Percentiles rank a stretch among this genome's conserved stretches.
Evolutionary conservation across 2,113 vertebrate species (phyloP).

Genomic region (Aegithalos caudatus): DNA sequence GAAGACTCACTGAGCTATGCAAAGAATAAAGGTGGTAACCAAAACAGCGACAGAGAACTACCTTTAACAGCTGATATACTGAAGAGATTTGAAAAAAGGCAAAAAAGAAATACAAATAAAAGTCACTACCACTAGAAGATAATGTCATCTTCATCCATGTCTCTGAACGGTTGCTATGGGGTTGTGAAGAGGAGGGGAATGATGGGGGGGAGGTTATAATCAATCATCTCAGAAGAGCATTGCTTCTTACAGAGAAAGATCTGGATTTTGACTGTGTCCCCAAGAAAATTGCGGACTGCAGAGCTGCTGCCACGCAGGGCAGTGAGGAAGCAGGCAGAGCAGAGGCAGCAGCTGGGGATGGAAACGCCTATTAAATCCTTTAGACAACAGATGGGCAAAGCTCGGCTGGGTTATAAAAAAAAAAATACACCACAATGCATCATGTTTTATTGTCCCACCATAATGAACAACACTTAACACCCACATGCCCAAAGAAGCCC

Average conservation of each 20-base stretch:
- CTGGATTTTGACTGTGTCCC: conserved; percentile 74
- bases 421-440: conserved; percentile 66
- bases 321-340: conserved; percentile 72
- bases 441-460: conserved; percentile 70
- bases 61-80: conserved; percentile 3
- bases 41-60: conserved; percentile 28
- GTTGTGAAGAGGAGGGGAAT: conserved; percentile 51
- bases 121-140: conserved; percentile 63
- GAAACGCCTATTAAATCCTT: conserved; percentile 80
- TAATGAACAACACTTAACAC: conserved; percentile 68
- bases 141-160: conserved; percentile 51
- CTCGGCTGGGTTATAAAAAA: conserved; percentile 47
- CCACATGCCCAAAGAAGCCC: conserved; percentile 51
- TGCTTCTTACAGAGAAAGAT: conserved; percentile 73
- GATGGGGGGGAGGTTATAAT: conserved; percentile 44
- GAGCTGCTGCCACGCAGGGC: conserved; percentile 70
- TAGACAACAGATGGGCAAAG: conserved; percentile 83
- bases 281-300: conserved; percentile 74
- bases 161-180: conserved; percentile 70
- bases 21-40: conserved; percentile 42
- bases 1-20: neutral
- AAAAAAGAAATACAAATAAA: conserved; percentile 38
- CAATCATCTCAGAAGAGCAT: conserved; percentile 68
- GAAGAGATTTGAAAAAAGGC: neutral
- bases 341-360: conserved; percentile 78